These are phyloP conservation scores for Tolmerus cingulatus DNA, from an alignment of 2,888 invertebrate genomes.

Conservation along the genomic window DNA sequence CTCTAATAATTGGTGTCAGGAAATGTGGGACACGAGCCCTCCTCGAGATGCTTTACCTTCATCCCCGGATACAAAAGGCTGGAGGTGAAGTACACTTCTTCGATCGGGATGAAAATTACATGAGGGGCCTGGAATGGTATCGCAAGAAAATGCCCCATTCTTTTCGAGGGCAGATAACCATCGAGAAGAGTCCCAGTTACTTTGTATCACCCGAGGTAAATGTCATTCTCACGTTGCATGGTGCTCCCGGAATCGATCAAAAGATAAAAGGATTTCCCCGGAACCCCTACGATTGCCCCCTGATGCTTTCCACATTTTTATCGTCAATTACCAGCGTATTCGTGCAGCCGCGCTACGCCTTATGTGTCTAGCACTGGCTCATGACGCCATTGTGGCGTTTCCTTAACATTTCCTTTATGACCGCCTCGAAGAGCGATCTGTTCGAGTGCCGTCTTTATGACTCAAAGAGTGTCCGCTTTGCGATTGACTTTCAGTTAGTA, in stretches of 20 bases:
- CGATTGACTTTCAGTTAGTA: background rate
- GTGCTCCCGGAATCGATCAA: slow-evolving; percentile 30
- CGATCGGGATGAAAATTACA: slow-evolving; percentile 92
- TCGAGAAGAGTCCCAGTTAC: slow-evolving; percentile 98
- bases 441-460: background rate
- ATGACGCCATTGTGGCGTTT: background rate
- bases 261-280: slow-evolving; percentile 29
- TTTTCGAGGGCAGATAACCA: slow-evolving; percentile 89
- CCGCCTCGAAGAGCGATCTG: background rate
- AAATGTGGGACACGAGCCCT: slow-evolving; percentile 97
- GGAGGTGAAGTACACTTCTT: slow-evolving; percentile 97
- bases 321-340: slow-evolving; percentile 10
- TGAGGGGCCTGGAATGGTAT: slow-evolving; percentile 94
- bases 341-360: background rate
- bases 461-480: background rate
- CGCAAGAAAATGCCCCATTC: slow-evolving; percentile 93
- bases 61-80: slow-evolving; percentile 91
- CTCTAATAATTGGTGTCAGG: slow-evolving; percentile 92
- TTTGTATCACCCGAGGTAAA: slow-evolving; percentile 93
- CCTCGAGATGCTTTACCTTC: slow-evolving; percentile 94
- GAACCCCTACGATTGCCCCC: background rate
- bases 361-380: background rate
- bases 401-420: background rate
- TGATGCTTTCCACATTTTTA: slow-evolving; percentile 17
- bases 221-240: slow-evolving; percentile 42